Conservation (phyloP, 2,113 vertebrate species). For the Microtus montanus region DNA sequence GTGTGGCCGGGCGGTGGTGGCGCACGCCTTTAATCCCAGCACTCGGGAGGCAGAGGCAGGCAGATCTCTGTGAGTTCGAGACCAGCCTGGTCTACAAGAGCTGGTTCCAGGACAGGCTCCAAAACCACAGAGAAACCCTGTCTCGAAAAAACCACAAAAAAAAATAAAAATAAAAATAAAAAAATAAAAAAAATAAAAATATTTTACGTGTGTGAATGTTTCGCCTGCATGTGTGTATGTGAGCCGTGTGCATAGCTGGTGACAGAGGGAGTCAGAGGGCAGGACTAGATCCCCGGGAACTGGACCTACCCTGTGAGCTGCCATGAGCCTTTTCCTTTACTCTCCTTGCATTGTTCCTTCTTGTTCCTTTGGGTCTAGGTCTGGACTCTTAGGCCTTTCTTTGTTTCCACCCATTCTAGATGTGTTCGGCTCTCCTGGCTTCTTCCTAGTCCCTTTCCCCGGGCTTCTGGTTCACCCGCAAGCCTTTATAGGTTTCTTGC, state of each 20-base stretch:
- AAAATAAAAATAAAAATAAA: no score
- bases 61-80: no score
- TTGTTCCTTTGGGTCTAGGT: not conserved
- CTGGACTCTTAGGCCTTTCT: not conserved
- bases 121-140: no score
- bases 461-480: not conserved
- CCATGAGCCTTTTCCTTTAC: not conserved
- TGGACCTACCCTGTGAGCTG: not conserved
- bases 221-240: not conserved
- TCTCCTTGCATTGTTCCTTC: not conserved
- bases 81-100: no score
- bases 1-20: no score
- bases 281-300: not conserved
- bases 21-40: no score
- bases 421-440: not conserved
- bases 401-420: not conserved
- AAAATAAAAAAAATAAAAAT: no score
- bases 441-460: not conserved
- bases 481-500: not conserved
- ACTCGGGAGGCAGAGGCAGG: no score
- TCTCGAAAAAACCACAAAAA: no score
- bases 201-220: not conserved
- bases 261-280: not conserved
- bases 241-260: not conserved
- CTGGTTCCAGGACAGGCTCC: no score